phyloP scores from a whole-genome alignment of 1,140 invertebrate genomes.

The Zaprionus capensis region DNA sequence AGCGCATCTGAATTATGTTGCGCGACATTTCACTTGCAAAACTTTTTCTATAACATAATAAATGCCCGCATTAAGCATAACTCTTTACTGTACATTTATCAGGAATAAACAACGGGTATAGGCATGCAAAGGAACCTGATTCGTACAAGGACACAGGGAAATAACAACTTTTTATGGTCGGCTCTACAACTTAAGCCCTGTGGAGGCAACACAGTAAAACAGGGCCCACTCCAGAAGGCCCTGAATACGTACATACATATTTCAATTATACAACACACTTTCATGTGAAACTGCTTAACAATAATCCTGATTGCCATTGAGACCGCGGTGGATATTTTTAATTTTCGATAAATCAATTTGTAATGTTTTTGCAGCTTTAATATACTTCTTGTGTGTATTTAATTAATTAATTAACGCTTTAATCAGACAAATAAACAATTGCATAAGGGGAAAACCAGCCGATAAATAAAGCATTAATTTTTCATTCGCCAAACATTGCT shows the following conservation, averaged over 20 bases:
- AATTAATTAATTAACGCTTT: slow-evolving; percentile 61
- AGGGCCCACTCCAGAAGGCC: not conserved
- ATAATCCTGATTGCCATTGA: slow-evolving; percentile 9
- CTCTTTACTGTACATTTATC: slow-evolving; percentile 21
- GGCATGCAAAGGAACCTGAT: not conserved
- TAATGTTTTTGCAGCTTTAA: slow-evolving; percentile 24
- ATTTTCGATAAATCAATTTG: slow-evolving; percentile 11
- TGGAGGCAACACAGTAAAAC: not conserved
- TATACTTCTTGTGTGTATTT: slow-evolving; percentile 26
- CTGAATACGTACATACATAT: not conserved
- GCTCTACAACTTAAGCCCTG: not conserved
- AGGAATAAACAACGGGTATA: not conserved
- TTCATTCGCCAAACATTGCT: slow-evolving; percentile 37
- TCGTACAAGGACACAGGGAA: not conserved
- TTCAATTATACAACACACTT: not conserved
- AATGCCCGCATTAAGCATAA: slow-evolving; percentile 46
- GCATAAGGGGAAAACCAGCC: slow-evolving; percentile 14
- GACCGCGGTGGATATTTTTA: slow-evolving; percentile 11
- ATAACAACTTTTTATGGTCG: slow-evolving; percentile 22
- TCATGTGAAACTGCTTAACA: slow-evolving; percentile 1
- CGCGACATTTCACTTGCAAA: slow-evolving; percentile 52
- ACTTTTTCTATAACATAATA: slow-evolving; percentile 63
- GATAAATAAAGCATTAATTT: slow-evolving; percentile 63
- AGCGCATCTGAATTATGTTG: slow-evolving; percentile 57
- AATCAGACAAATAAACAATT: slow-evolving; percentile 35